Percentiles rank a stretch among this genome's conserved stretches.
These are phyloP conservation scores for Pluvialis apricaria DNA, from an alignment of 2,113 vertebrate species.

Conservation along the genomic window DNA sequence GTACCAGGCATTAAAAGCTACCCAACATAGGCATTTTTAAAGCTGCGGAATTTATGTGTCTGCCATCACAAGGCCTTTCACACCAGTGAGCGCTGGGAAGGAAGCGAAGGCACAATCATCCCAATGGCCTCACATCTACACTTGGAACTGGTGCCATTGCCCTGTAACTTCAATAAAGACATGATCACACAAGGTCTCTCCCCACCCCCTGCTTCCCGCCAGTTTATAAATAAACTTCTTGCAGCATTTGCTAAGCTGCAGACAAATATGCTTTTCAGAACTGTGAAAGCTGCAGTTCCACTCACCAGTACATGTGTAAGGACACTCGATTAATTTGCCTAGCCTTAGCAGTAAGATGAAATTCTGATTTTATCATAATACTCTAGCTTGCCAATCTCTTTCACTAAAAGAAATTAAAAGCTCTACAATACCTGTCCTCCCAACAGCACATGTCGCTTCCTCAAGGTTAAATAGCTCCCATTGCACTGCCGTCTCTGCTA, in stretches of 20 bases:
- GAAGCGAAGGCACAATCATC: not conserved
- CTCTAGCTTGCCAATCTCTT: not conserved
- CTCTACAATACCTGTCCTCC: not conserved
- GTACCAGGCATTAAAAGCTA: not conserved
- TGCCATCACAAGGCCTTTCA: not conserved
- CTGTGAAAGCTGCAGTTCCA: not conserved
- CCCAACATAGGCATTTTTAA: not conserved
- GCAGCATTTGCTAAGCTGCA: not conserved
- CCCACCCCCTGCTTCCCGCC: not conserved
- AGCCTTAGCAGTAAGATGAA: not conserved
- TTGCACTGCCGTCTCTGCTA: not conserved
- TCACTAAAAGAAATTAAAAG: not conserved
- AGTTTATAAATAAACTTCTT: not conserved
- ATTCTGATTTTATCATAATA: not conserved
- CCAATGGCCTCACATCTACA: not conserved
- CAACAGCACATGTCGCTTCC: not conserved
- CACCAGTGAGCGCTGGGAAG: fast-evolving
- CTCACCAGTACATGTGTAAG: not conserved
- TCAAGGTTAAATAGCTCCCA: slow-evolving; percentile 18
- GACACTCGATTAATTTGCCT: not conserved
- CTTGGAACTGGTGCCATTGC: not conserved
- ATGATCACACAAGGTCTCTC: fast-evolving
- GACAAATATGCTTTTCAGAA: not conserved
- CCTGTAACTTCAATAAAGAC: not conserved
- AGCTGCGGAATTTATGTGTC: not conserved